These are phyloP conservation scores for Lytechinus pictus DNA, from an alignment of 35 echinoderm and acorn worm species.

Conservation along the genomic window DNA sequence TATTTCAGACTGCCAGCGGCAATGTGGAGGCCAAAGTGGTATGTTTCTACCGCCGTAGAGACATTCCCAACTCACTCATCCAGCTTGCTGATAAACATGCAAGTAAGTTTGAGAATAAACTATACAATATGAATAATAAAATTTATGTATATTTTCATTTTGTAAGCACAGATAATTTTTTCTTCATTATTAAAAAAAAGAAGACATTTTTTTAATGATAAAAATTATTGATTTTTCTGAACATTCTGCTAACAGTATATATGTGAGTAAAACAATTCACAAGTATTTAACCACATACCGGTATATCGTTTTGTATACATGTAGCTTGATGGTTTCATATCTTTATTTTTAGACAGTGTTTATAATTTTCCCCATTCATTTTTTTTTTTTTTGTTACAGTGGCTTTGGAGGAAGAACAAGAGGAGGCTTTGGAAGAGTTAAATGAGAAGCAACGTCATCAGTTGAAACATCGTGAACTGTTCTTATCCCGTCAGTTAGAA, in stretches of 20 bases:
- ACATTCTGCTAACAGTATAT: too few relatives aligned
- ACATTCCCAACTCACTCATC: conserved; percentile 97
- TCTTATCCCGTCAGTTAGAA: conserved; percentile 92
- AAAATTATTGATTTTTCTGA: too few relatives aligned
- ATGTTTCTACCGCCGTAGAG: conserved; percentile 93
- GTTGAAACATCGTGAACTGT: conserved; percentile 93
- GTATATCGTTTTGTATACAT: too few relatives aligned
- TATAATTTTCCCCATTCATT: too few relatives aligned
- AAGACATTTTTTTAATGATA: too few relatives aligned
- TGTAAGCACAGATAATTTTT: too few relatives aligned
- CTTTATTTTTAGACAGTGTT: too few relatives aligned
- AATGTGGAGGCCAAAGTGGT: conserved; percentile 99
- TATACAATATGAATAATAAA: neutral
- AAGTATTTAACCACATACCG: too few relatives aligned
- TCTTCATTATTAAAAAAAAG: too few relatives aligned
- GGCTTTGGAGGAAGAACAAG: conserved; percentile 90
- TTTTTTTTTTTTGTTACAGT: conserved; percentile 46
- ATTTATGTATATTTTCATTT: too few relatives aligned
- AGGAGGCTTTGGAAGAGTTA: conserved; percentile 90
- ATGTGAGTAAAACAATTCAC: too few relatives aligned
- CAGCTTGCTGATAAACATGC: conserved; percentile 99
- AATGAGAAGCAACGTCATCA: conserved; percentile 97
- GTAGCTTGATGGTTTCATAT: too few relatives aligned
- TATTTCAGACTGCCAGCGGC: conserved; percentile 89
- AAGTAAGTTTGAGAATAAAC: conserved; percentile 66